Conservation (phyloP, 2,888 invertebrate species). For the Ophraella communa region DNA sequence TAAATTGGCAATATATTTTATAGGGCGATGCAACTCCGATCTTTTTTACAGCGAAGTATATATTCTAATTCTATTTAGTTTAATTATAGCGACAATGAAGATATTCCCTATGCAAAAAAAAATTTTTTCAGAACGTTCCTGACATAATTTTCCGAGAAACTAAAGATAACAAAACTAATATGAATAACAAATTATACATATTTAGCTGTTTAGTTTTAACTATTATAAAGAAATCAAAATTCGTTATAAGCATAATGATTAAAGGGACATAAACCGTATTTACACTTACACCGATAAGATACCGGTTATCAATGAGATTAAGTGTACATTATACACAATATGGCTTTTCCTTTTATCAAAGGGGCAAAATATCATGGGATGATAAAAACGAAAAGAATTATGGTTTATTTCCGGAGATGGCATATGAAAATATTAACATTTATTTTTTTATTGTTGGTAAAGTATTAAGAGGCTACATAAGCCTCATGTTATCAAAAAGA, state of each 20-base stretch:
- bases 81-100: neutral
- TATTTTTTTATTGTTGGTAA: neutral
- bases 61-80: too few species aligned
- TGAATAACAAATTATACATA: neutral
- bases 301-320: constrained; percentile 11
- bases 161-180: constrained; percentile 1
- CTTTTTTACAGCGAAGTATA: too few species aligned
- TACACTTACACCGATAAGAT: constrained; percentile 18
- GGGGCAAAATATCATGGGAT: constrained; percentile 2
- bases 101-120: neutral
- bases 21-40: too few species aligned
- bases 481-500: neutral
- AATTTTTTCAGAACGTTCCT: neutral
- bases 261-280: constrained; percentile 20
- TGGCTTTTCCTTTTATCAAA: constrained; percentile 14
- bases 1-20: too few species aligned
- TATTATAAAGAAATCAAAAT: neutral
- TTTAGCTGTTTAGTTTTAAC: neutral
- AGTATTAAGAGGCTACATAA: too few species aligned
- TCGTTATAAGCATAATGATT: constrained; percentile 2
- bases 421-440: too few species aligned
- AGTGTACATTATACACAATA: constrained; percentile 11
- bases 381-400: neutral
- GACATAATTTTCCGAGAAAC: neutral
- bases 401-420: constrained; percentile 1